Conservation (phyloP, 2,113 vertebrate species). For the Etheostoma cragini region DNA sequence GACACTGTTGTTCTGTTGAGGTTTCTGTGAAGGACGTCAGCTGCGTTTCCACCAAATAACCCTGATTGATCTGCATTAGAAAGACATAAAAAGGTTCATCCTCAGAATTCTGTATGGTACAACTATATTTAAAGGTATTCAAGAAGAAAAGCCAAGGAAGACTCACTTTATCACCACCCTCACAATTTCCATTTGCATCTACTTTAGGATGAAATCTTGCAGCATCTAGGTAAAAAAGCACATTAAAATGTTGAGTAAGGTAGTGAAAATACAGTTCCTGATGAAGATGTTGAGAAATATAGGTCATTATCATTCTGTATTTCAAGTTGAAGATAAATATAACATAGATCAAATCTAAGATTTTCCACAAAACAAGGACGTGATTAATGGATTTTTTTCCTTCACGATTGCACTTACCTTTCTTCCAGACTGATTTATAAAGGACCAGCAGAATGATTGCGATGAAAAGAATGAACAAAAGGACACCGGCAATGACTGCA, state of each 20-base stretch:
- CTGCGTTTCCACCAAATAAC: conserved; percentile 12
- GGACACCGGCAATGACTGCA: not conserved
- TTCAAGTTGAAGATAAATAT: conserved; percentile 4
- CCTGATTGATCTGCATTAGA: conserved; percentile 27
- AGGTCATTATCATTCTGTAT: conserved; percentile 1
- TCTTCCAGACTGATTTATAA: conserved; percentile 21
- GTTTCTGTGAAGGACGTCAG: conserved; percentile 17
- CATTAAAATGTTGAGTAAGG: not conserved
- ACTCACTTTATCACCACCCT: conserved; percentile 66
- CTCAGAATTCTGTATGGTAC: not conserved
- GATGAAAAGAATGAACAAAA: conserved; percentile 32
- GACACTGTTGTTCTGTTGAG: conserved; percentile 53
- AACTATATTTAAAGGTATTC: not conserved
- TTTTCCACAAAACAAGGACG: conserved; percentile 12
- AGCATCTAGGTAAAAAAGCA: conserved; percentile 39
- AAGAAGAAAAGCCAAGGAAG: not conserved
- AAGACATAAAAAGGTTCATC: conserved; percentile 13
- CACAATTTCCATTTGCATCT: conserved; percentile 74
- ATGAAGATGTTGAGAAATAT: conserved; percentile 19
- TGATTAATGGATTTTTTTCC: conserved; percentile 4
- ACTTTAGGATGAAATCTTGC: conserved; percentile 24
- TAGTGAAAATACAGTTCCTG: not conserved
- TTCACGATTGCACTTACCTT: conserved; percentile 51
- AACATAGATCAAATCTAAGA: not conserved
- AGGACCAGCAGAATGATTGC: conserved; percentile 15